Base-by-base conservation (phyloP, 2,113 vertebrate species). In the Aplodontia rufa region DNA sequence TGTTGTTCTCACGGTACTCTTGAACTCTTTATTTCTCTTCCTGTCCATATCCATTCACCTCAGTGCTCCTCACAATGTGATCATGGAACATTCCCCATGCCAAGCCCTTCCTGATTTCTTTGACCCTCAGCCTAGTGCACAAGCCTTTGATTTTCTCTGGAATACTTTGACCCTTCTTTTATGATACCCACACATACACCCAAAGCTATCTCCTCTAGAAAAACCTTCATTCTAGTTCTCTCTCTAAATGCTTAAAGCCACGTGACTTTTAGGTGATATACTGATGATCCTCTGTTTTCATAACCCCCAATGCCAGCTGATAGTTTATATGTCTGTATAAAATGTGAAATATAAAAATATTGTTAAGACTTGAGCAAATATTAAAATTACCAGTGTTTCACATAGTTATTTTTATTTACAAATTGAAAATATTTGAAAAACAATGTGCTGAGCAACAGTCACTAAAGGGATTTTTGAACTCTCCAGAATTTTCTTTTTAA, bases 331-430 rank as follows among this genome's bases (percentile, higher is more conserved):
- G 40, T 84, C n/a, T 51, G 16, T n/a, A 49, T 37, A 74, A 89
- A 89, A 81, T 30, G 13, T 72, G 49, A 93, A 94, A 88, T 86
- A 49, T 69, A 47, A 60, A 87, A 93, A 75, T 14, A 80, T 40
- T 81, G 0, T 58, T 62, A 42, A 82, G 42, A 37, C 5, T 64
- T 75, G 26, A 86, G 72, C 55, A 87, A 58, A 87, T 89, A 85
- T 16, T 26, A 86, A 86, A 91, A 78, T 53, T 81, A 58, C 16
- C 6, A 49, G 37, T 78, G 93, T 82, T 90, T 66, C 13, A 30
- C 30, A 37, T 37, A 85, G 13, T 84, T 83, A 87, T 66, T 94
- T 93, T 91, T 37, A 66, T 79, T 79, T 30, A 83, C 40, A 95
- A 40, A 30, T 47, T 78, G 35, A 76, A 95, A 62, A 19, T 72